phyloP scores from a whole-genome alignment of 2,113 vertebrate genomes.

The Microtus richardsoni region DNA sequence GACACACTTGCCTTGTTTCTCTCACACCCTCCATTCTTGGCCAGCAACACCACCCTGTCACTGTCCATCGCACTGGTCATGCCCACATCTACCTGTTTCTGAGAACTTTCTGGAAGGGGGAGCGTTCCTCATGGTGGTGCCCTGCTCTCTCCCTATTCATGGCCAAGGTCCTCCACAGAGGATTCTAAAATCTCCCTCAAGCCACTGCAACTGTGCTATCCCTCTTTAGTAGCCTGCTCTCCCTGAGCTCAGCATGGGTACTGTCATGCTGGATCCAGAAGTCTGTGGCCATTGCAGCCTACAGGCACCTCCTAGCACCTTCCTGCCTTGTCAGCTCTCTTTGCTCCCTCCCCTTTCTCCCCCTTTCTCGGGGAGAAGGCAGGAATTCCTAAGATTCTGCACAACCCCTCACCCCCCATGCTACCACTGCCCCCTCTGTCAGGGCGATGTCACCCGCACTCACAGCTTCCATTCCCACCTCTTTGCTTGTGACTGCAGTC shows the following conservation, averaged over 20 bases:
- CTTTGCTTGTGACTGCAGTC: not conserved
- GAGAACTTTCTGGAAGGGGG: not conserved
- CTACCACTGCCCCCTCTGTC: not conserved
- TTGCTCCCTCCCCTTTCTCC: not conserved
- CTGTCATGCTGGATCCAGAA: not conserved
- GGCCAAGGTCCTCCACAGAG: not conserved
- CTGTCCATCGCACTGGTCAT: not conserved
- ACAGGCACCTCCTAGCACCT: too few relatives aligned
- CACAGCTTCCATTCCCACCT: conserved; percentile 24
- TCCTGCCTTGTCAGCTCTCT: not conserved
- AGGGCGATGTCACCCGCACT: not conserved
- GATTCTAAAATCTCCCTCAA: not conserved
- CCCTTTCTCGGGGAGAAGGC: not conserved
- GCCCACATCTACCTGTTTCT: not conserved
- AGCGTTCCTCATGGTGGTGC: not conserved
- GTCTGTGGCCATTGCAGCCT: not conserved
- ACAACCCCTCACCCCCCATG: not conserved
- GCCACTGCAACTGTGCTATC: not conserved
- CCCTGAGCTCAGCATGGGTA: not conserved
- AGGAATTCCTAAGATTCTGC: not conserved
- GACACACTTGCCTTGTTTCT: not conserved
- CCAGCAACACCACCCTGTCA: not conserved
- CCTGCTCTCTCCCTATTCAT: not conserved
- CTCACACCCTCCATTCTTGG: not conserved
- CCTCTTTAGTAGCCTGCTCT: not conserved